Conservation (phyloP, 37 sponge, comb jelly and placozoan genomes). For the Geodia barretti region DNA sequence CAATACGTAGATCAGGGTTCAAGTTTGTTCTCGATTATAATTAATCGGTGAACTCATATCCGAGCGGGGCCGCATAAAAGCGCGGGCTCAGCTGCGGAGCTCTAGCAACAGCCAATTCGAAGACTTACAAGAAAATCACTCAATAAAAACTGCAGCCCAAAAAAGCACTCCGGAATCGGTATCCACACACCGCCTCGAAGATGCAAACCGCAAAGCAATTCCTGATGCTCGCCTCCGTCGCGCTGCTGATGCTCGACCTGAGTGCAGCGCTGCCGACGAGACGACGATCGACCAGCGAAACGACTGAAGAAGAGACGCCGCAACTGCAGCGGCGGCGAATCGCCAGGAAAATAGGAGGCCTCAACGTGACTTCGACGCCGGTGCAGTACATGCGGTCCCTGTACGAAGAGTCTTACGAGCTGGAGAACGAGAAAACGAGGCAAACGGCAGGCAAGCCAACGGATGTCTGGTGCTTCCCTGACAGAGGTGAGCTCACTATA, state of each 20-base stretch:
- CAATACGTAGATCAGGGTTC: no score
- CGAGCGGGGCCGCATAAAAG: no score
- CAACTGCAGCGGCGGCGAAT: neutral
- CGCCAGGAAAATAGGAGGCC: slow-evolving; percentile 22
- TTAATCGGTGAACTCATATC: no score
- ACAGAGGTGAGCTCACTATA: slow-evolving; percentile 51
- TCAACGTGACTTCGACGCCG: neutral
- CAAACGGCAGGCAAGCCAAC: slow-evolving; percentile 13
- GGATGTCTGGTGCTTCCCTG: slow-evolving; percentile 36
- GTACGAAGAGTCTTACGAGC: neutral
- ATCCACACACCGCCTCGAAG: no score
- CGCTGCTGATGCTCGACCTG: neutral
- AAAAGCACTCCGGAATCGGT: no score
- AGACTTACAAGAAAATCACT: no score
- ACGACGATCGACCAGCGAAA: neutral
- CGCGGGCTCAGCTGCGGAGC: no score
- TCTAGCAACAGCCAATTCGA: no score
- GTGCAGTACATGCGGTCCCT: slow-evolving; percentile 52
- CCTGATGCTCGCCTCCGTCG: no score
- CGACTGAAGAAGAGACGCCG: neutral
- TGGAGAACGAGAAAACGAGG: slow-evolving; percentile 16
- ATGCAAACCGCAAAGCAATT: no score
- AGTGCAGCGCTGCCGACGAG: neutral
- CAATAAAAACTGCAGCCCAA: no score
- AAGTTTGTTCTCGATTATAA: no score